Conservation (phyloP, 2,113 vertebrate genomes). For the Salvelinus fontinalis region DNA sequence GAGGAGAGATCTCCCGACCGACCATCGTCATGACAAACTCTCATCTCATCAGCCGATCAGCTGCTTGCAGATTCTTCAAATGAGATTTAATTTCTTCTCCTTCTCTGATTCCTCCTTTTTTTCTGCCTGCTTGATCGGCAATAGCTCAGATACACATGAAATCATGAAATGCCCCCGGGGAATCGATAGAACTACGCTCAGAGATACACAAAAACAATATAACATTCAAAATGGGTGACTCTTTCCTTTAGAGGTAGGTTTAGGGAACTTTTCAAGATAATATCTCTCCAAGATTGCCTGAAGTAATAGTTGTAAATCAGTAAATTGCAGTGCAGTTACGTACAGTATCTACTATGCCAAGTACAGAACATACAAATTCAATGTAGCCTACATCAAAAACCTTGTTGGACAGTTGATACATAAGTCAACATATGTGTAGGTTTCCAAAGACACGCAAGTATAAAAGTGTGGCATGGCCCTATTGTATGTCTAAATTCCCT, state of each 20-base stretch:
- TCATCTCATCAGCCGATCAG: slow-evolving; percentile 70
- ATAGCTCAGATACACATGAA: too few relatives aligned
- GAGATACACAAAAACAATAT: too few relatives aligned
- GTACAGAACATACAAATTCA: neutral
- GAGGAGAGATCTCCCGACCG: slow-evolving; percentile 72
- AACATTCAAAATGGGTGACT: too few relatives aligned
- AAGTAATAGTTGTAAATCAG: neutral
- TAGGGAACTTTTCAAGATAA: slow-evolving; percentile 1
- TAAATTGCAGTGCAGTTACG: neutral
- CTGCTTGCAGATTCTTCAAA: slow-evolving; percentile 55
- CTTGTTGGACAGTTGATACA: neutral
- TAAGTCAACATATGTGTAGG: neutral
- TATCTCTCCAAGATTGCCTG: slow-evolving; percentile 2
- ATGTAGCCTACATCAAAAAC: too few relatives aligned
- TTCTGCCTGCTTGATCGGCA: too few relatives aligned
- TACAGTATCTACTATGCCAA: neutral
- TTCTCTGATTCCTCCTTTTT: neutral
- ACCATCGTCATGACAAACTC: slow-evolving; percentile 68
- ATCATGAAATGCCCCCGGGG: too few relatives aligned
- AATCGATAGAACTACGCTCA: too few relatives aligned
- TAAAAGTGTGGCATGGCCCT: slow-evolving; percentile 33
- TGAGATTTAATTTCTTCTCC: slow-evolving; percentile 51
- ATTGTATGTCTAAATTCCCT: slow-evolving; percentile 63
- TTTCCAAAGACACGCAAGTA: neutral
- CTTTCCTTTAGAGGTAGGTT: neutral